Percentiles rank a stretch among this genome's conserved stretches.
These are phyloP conservation scores for Mycteria americana DNA, from an alignment of 2,797 vertebrate species.

Conservation along the genomic window DNA sequence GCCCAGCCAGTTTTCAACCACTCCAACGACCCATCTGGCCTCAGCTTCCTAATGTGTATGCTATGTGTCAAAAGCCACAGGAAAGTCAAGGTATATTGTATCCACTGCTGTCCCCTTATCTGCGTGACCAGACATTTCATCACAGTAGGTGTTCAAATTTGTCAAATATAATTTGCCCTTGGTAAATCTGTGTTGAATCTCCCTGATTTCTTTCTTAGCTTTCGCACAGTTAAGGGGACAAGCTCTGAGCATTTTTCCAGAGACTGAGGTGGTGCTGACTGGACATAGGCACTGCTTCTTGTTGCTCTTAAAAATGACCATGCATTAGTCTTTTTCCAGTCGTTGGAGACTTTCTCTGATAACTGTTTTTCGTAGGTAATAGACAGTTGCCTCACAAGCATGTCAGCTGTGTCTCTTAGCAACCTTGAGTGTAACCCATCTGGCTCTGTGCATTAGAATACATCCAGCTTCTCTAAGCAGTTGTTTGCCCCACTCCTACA, in stretches of 20 bases:
- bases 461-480: neutral
- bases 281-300: neutral
- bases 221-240: neutral
- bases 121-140: neutral
- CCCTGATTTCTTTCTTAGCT: neutral
- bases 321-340: neutral
- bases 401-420: neutral
- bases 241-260: neutral
- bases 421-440: neutral
- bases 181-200: neutral
- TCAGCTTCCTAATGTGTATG: accelerated
- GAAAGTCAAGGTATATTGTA: neutral
- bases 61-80: neutral
- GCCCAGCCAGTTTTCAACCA: neutral
- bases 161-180: neutral
- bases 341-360: neutral
- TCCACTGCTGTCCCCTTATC: neutral
- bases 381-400: neutral
- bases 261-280: neutral
- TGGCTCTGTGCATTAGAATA: neutral
- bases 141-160: neutral
- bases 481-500: neutral
- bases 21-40: neutral
- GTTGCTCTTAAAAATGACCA: neutral
- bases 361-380: neutral